Conservation (phyloP, 2,888 invertebrate genomes). For the Exephanes ischioxanthus region DNA sequence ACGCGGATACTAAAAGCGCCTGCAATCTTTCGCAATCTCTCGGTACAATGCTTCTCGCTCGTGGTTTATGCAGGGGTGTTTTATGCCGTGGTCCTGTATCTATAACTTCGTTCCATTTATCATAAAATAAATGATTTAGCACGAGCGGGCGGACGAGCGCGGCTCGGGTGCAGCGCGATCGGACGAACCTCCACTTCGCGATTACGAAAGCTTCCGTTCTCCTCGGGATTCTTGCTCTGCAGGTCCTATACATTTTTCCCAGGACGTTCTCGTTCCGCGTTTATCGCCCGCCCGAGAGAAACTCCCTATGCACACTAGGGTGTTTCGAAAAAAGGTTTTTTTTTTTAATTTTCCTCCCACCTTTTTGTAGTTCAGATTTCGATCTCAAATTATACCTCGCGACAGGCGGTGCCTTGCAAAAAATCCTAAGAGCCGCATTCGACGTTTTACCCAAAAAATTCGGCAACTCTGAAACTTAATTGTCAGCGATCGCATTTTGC, state of each 20-base stretch:
- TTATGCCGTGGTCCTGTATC: not conserved
- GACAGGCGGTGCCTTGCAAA: too few species aligned
- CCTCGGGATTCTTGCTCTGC: not conserved
- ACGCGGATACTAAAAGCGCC: constrained; percentile 53
- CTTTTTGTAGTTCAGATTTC: too few species aligned
- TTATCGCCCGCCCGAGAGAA: constrained; percentile 7
- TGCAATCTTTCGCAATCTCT: constrained; percentile 60
- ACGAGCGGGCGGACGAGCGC: not conserved
- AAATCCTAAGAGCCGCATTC: too few species aligned
- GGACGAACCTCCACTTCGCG: constrained; percentile 49
- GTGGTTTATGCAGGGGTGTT: constrained; percentile 1
- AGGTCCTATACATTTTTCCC: constrained; percentile 2
- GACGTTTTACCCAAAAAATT: too few species aligned
- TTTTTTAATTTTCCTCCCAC: too few species aligned
- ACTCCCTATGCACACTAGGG: not conserved
- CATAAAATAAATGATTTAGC: constrained; percentile 60
- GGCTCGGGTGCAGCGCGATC: constrained; percentile 43
- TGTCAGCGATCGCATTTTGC: too few species aligned
- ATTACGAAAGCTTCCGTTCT: constrained; percentile 43
- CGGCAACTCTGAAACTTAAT: too few species aligned
- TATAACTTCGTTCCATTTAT: constrained; percentile 41
- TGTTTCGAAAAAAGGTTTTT: too few species aligned
- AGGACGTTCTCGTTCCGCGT: constrained; percentile 7
- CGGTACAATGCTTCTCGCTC: constrained; percentile 40
- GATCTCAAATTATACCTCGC: too few species aligned